These are phyloP conservation scores for Zophobas morio DNA, from an alignment of 1,140 invertebrate genomes.

Conservation along the genomic window DNA sequence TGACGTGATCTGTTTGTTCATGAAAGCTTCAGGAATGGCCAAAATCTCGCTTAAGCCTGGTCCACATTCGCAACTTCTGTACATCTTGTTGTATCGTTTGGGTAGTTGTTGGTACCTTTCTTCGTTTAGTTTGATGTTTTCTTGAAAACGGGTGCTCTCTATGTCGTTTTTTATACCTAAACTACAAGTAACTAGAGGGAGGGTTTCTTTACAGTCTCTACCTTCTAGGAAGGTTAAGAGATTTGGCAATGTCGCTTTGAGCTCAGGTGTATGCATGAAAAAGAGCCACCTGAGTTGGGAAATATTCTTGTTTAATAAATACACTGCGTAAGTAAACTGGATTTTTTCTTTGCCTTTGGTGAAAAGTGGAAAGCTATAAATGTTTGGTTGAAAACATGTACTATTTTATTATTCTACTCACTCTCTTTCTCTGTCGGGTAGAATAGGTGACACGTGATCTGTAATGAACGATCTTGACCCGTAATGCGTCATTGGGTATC, in stretches of 20 bases:
- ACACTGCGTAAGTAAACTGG: conserved; percentile 87
- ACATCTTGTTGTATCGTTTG: conserved; percentile 38
- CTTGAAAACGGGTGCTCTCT: background rate
- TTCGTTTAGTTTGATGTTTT: conserved; percentile 38
- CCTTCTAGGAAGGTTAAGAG: conserved; percentile 73
- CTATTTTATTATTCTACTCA: conserved; percentile 67
- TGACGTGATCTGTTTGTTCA: conserved; percentile 64
- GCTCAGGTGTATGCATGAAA: conserved; percentile 78
- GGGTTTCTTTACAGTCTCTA: conserved; percentile 30
- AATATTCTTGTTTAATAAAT: conserved; percentile 91
- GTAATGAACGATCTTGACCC: conserved; percentile 84
- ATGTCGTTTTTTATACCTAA: conserved; percentile 3
- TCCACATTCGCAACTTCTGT: conserved; percentile 49
- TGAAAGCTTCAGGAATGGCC: conserved; percentile 64
- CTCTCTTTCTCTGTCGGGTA: conserved; percentile 84
- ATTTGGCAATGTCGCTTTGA: conserved; percentile 83
- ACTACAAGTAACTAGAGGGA: conserved; percentile 30
- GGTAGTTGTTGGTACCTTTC: background rate
- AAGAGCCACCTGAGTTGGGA: conserved; percentile 85
- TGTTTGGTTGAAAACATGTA: conserved; percentile 11
- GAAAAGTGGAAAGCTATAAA: conserved; percentile 84
- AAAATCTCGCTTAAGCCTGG: conserved; percentile 63
- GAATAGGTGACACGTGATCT: conserved; percentile 81
- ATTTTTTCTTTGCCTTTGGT: conserved; percentile 81
- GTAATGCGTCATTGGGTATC: conserved; percentile 83